Percentiles rank a stretch among this genome's conserved stretches.
These are phyloP conservation scores for Megalops cyprinoides DNA, from an alignment of 2,797 vertebrate species.

Conservation along the genomic window DNA sequence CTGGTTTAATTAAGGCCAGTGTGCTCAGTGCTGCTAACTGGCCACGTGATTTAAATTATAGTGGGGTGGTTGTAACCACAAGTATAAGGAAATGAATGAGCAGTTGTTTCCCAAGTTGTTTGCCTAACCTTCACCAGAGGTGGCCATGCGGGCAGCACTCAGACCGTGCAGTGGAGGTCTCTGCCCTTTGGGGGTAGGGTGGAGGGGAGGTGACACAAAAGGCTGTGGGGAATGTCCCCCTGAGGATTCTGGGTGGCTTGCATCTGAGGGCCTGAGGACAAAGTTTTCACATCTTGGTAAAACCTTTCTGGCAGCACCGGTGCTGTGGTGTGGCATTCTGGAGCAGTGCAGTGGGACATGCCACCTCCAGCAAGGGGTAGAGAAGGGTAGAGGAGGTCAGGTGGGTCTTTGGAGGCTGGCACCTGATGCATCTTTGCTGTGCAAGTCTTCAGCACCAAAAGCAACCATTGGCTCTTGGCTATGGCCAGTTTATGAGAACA, in stretches of 20 bases:
- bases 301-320: too few relatives aligned
- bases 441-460: not conserved
- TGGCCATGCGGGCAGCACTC: constrained; percentile 56
- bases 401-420: constrained; percentile 6
- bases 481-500: constrained; percentile 4
- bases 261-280: not conserved
- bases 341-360: not conserved
- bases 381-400: too few relatives aligned
- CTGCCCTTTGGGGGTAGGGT: not conserved
- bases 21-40: constrained; percentile 70
- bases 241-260: not conserved
- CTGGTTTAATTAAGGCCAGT: constrained; percentile 48
- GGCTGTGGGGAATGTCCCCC: not conserved
- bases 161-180: constrained; percentile 44
- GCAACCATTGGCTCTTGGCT: constrained; percentile 20
- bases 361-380: too few relatives aligned
- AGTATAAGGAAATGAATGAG: constrained; percentile 59
- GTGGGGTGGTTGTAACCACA: constrained; percentile 63
- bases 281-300: too few relatives aligned
- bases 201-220: constrained; percentile 36
- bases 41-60: constrained; percentile 72
- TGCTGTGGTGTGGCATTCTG: not conserved
- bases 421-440: constrained; percentile 25
- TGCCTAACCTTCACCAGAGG: constrained; percentile 71
- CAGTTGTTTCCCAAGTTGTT: constrained; percentile 76